A percentile compares a stretch with the other conserved stretches of the same genome.
Evolutionary conservation across 2,113 vertebrate genomes (phyloP).

Genomic region (Ailurus styani): DNA sequence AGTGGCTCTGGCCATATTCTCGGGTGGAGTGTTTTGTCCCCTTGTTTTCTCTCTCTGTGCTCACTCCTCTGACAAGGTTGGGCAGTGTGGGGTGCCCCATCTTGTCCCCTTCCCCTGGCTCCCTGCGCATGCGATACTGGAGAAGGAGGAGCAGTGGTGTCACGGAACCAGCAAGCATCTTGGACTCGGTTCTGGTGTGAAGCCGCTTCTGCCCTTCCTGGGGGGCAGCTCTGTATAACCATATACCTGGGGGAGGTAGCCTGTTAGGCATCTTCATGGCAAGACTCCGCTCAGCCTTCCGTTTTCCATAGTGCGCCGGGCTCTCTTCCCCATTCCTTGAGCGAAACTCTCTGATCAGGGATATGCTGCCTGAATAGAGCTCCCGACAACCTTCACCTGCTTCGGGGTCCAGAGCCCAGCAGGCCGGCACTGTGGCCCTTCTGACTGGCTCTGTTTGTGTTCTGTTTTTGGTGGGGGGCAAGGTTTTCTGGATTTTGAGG

Average conservation of each 20-base stretch:
- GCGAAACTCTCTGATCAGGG: background rate
- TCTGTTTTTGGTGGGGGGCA: background rate
- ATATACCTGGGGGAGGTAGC: background rate
- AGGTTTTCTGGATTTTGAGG: background rate
- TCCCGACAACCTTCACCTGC: background rate
- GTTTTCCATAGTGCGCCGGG: rapidly evolving
- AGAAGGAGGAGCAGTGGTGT: background rate
- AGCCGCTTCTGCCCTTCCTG: background rate
- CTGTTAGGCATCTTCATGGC: too few relatives aligned
- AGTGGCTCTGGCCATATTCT: background rate
- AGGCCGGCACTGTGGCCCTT: background rate
- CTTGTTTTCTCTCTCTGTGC: background rate
- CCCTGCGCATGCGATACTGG: background rate
- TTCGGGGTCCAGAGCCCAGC: background rate
- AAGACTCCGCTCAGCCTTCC: background rate
- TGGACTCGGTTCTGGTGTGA: background rate
- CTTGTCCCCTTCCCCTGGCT: background rate
- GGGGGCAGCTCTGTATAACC: background rate
- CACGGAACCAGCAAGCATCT: background rate
- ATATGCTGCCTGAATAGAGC: background rate
- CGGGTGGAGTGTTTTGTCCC: background rate
- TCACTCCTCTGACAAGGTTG: background rate
- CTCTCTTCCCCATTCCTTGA: background rate
- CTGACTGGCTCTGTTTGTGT: background rate
- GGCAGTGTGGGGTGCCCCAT: background rate